These are phyloP conservation scores for Micromesistius poutassou DNA, from an alignment of 2,797 vertebrate species.

Conservation along the genomic window DNA sequence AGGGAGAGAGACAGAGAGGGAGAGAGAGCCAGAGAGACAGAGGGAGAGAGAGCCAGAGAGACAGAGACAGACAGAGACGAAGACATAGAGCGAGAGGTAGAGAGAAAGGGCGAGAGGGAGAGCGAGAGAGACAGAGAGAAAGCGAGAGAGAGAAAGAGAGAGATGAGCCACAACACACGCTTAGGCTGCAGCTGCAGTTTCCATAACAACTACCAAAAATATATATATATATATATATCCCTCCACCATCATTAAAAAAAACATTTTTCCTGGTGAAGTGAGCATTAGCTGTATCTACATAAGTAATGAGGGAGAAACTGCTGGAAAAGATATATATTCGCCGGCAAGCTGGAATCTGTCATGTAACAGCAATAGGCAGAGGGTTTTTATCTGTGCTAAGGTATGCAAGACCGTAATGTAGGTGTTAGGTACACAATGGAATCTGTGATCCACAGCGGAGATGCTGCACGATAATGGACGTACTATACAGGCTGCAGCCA, in stretches of 20 bases:
- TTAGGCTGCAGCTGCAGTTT: conserved; percentile 73
- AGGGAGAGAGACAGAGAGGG: conserved; percentile 35
- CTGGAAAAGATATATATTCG: too few species aligned
- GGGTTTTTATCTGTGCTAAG: too few species aligned
- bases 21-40: conserved; percentile 50
- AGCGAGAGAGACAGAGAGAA: conserved; percentile 48
- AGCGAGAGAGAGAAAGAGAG: conserved; percentile 28
- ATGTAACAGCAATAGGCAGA: too few species aligned
- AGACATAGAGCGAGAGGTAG: conserved; percentile 41
- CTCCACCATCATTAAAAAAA: conserved; percentile 69
- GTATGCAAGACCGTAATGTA: too few species aligned
- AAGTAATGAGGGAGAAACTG: conserved; percentile 48
- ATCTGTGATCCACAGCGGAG: too few species aligned
- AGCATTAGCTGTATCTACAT: conserved; percentile 68
- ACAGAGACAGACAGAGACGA: conserved; percentile 27
- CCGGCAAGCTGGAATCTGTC: too few species aligned
- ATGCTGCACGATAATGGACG: too few species aligned
- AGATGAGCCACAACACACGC: conserved; percentile 55
- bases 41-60: conserved; percentile 30
- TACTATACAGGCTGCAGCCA: too few species aligned
- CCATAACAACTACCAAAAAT: conserved; percentile 73
- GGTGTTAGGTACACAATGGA: too few species aligned
- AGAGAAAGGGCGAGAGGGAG: conserved; percentile 28
- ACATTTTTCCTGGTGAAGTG: conserved; percentile 69
- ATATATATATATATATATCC: conserved; percentile 45